These are phyloP conservation scores for Dipodomys merriami DNA, from an alignment of 2,113 vertebrate genomes.

Conservation along the genomic window DNA sequence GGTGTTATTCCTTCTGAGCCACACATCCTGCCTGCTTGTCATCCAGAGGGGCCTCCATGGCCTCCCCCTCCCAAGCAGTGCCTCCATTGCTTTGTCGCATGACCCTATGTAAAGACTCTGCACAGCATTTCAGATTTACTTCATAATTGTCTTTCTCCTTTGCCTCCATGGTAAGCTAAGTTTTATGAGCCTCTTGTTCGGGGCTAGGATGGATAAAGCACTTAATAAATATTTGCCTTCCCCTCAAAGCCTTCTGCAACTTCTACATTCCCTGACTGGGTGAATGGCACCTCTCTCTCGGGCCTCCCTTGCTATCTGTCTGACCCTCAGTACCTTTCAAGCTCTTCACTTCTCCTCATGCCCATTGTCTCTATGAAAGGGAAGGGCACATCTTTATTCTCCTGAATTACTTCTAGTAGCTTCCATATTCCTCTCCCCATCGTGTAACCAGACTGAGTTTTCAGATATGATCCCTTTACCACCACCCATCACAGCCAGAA, in stretches of 20 bases:
- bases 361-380: neutral
- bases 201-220: neutral
- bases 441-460: neutral
- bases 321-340: neutral
- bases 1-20: neutral
- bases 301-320: neutral
- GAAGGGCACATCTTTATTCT: neutral
- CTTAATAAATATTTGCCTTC: neutral
- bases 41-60: neutral
- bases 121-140: neutral
- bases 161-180: neutral
- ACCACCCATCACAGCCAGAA: neutral
- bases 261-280: neutral
- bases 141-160: neutral
- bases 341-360: neutral
- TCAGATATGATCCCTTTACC: neutral
- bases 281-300: neutral
- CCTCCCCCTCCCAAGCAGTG: neutral
- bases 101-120: neutral
- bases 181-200: slow-evolving; percentile 4
- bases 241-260: neutral
- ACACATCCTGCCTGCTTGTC: neutral
- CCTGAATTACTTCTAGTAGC: neutral
- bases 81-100: neutral
- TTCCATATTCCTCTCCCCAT: neutral